Base-by-base conservation (phyloP, 2,797 vertebrate genomes). In the Sylvia borin region DNA sequence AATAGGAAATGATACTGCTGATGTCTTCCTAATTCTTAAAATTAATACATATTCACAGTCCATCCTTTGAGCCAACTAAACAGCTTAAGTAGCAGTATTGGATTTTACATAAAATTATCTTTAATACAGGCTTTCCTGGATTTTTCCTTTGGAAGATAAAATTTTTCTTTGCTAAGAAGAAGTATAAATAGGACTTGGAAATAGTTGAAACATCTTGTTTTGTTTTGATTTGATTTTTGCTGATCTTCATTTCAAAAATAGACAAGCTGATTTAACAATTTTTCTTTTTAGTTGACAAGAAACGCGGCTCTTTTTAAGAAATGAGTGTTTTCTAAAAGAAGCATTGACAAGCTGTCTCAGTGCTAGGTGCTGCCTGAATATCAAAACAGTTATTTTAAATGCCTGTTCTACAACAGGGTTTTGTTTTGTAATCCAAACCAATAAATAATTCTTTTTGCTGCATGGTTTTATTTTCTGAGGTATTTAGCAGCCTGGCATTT, bases 211-310 rank as follows among this genome's bases (percentile, higher is more conserved):
- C 58, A 64, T 87, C 70, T 68, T 89, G 38, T 68, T 94, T 96
- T 95, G 74, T 73, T 95, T 91, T 66, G 58, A 32, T 92, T 92
- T 85, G 74, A 85, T 92, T 92, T 96, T 93, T 94, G 65, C 65
- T 95, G 83, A 91, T 93, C 42, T 78, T 85, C 17, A 20, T 85
- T 94, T 94, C 74, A 86, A 91, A 95, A 95, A 92, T 54, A 96
- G 88, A 95, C 73, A 92, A 88, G 76, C 66, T 95, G 88, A 83
- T 96, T 96, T 94, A 93, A 95, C 83, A 14, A 24, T 71, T 94
- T 92, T 96, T 93, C 38, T 70, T 94, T 95, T 85, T 60, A 92
- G 82, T 72, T 95, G 94, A 90, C 92, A 93, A 90, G 80, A 93
- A 86, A 61, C 5, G 34, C 1, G 2, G 22, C 29, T 11, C 32